A percentile compares a stretch with the other conserved stretches of the same genome.
These are phyloP conservation scores for Megalurothrips usitatus DNA, from an alignment of 2,888 invertebrate species.

Conservation along the genomic window DNA sequence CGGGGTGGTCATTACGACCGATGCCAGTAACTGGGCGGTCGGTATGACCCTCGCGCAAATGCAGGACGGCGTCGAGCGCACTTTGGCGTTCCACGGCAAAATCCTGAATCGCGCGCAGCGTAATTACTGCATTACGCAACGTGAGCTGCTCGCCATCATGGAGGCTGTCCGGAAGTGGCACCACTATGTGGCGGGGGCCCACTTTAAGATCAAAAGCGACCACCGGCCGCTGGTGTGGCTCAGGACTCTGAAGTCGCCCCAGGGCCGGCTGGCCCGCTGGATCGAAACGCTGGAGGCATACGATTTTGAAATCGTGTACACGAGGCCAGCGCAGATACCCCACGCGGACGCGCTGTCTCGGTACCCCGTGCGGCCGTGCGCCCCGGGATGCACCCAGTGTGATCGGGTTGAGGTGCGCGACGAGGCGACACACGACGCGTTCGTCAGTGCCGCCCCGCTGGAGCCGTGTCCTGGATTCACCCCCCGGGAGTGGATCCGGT, in stretches of 20 bases:
- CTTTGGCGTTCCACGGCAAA: neutral
- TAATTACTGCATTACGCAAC: neutral
- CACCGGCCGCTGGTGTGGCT: neutral
- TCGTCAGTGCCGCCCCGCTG: neutral
- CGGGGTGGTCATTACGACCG: neutral
- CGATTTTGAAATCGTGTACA: constrained; percentile 4
- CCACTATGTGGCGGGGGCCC: neutral
- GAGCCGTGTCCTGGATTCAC: neutral
- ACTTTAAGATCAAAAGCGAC: neutral
- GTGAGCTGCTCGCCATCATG: neutral
- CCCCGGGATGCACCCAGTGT: neutral
- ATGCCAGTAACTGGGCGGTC: neutral
- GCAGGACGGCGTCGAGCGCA: neutral
- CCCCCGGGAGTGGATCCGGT: neutral
- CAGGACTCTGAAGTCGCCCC: neutral
- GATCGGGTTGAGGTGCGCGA: neutral
- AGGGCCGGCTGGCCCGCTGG: neutral
- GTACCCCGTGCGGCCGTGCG: neutral
- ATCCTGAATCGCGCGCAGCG: neutral
- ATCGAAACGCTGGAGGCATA: neutral
- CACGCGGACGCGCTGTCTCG: neutral
- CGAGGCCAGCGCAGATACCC: neutral
- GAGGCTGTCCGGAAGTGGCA: neutral
- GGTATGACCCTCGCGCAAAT: neutral
- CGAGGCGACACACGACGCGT: neutral